Conservation (phyloP, 2,888 invertebrate genomes). For the Resseliella maxima region DNA sequence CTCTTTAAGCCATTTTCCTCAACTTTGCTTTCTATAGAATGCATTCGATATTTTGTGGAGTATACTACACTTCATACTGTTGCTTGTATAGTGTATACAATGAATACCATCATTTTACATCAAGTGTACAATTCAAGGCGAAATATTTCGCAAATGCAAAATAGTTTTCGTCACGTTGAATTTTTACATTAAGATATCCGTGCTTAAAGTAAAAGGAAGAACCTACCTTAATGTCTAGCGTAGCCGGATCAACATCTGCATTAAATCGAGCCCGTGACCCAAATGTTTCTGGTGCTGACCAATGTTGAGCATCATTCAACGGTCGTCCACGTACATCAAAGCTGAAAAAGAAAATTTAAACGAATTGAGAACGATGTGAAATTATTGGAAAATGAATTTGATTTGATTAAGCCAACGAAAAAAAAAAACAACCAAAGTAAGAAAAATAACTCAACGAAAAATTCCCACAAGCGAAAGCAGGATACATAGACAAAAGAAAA, state of each 20-base stretch:
- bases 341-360: slow-evolving; percentile 71
- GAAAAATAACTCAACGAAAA: background rate
- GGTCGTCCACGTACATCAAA: slow-evolving; percentile 89
- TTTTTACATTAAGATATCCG: background rate
- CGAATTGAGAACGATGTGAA: slow-evolving; percentile 56
- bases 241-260: slow-evolving; percentile 81
- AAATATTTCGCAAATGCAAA: background rate
- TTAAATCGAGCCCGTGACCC: slow-evolving; percentile 87
- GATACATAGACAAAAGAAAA: slow-evolving; percentile 37
- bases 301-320: slow-evolving; percentile 81
- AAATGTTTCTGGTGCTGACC: slow-evolving; percentile 87
- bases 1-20: no score
- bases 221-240: slow-evolving; percentile 76
- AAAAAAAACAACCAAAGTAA: background rate
- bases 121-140: background rate
- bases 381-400: background rate
- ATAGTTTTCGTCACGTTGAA: background rate
- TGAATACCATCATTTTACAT: background rate
- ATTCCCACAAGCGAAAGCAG: slow-evolving; percentile 4
- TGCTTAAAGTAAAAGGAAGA: background rate
- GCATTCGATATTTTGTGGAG: no score
- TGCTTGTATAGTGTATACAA: no score
- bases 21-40: no score
- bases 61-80: no score
- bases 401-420: background rate